Evolutionary conservation across 2,888 invertebrate genomes (phyloP), one percentile per base, ranked within the genome.

Genomic region (Trissolcus brochymenae): DNA sequence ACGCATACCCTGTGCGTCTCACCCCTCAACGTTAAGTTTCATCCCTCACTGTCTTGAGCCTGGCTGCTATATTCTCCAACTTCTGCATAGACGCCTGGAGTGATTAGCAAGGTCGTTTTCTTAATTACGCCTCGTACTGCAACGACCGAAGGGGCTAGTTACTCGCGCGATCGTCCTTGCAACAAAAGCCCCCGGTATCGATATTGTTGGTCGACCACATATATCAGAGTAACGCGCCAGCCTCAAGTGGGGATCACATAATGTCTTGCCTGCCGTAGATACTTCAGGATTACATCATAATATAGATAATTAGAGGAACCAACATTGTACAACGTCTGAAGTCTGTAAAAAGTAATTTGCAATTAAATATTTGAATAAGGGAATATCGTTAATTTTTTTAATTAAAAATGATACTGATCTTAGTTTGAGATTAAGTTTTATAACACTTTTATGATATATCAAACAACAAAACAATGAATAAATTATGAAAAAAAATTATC

Each of bases 81-180:
- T 78, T 71, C 55, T 70, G 56, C 82, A 79, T 81, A 72, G 79
- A 81, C 79, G 78, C 79, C 76, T 68, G 59, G 55, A 75, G 81
- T 82, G 82, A 84, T 85, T 85, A 83, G 82, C 81, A 83, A 84
- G 83, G 80, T 83, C 83, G 81, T 85, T 86, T 84, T 83, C 83
- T 83, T 86, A 83, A 83, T 85, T 85, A 83, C 77, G 67, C 41
- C 59, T 57, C 67, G 67, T 76, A 80, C 77, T 79, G 67, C 81
- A 81, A 77, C 79, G 80, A 78, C 79, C 76, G 65, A 55, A 35
- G 51, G 80, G 77, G 75, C 79, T 80, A 79, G 74, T 80, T 84
- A 81, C 55, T 29, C 71, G 67, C 72, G 74, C 75, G 79, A 83
- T 82, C 80, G 79, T 80, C 78, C 74, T 57, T 78, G 67, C 81